Percentiles rank a stretch among this genome's conserved stretches.
Conservation (phyloP, 2,113 vertebrate species). For the Thamnaconus septentrionalis region DNA sequence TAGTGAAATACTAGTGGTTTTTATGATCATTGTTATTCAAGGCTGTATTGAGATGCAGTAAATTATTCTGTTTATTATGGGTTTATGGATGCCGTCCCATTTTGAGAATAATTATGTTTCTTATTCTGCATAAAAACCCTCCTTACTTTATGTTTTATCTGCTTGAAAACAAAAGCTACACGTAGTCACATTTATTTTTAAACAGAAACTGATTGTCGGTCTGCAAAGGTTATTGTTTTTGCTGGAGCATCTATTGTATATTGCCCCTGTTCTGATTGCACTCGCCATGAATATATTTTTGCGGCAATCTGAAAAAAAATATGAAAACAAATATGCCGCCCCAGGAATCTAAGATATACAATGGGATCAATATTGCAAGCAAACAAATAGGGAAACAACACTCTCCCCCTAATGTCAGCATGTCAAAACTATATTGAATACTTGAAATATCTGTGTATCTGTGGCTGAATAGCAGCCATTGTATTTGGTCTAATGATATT, state of each 20-base stretch:
- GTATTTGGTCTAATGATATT: slow-evolving; percentile 77
- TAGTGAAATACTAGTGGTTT: slow-evolving; percentile 68
- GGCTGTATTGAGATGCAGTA: slow-evolving; percentile 63
- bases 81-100: slow-evolving; percentile 59
- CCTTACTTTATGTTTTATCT: slow-evolving; percentile 23
- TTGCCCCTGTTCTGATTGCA: slow-evolving; percentile 12
- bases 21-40: slow-evolving; percentile 71
- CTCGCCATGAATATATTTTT: slow-evolving; percentile 25
- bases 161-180: slow-evolving; percentile 20
- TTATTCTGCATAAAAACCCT: slow-evolving; percentile 43
- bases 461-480: slow-evolving; percentile 72
- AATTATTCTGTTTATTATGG: slow-evolving; percentile 70
- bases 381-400: slow-evolving; percentile 77
- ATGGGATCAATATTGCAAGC: slow-evolving; percentile 71
- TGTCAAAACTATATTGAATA: slow-evolving; percentile 78
- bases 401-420: slow-evolving; percentile 71
- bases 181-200: slow-evolving; percentile 19
- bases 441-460: slow-evolving; percentile 77
- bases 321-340: slow-evolving; percentile 57
- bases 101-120: slow-evolving; percentile 65
- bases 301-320: slow-evolving; percentile 40
- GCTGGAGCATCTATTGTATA: slow-evolving; percentile 23
- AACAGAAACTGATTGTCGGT: not conserved
- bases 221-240: slow-evolving; percentile 3
- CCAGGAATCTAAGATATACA: slow-evolving; percentile 66